phyloP scores from a whole-genome alignment of 2,797 vertebrate species.

The Arnoldichthys spilopterus region DNA sequence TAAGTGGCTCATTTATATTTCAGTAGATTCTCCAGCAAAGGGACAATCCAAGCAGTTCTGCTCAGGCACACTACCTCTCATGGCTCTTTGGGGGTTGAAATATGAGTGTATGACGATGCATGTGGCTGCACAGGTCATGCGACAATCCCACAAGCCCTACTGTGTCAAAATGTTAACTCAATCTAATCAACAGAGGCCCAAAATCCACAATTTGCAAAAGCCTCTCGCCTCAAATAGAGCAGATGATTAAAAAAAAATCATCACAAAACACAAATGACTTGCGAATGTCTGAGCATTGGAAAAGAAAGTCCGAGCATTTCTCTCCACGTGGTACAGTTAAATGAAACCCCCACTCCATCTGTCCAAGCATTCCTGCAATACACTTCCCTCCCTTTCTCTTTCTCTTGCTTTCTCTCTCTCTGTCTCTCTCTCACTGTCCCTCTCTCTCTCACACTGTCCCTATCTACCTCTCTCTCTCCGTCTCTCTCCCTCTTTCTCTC shows the following conservation, averaged over 20 bases:
- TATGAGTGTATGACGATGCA: slow-evolving; percentile 44
- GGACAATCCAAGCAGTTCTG: slow-evolving; percentile 50
- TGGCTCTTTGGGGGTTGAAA: slow-evolving; percentile 41
- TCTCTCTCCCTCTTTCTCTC: slow-evolving; percentile 13
- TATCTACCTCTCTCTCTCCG: too few species aligned
- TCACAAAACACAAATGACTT: slow-evolving; percentile 6
- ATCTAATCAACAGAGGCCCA: slow-evolving; percentile 17
- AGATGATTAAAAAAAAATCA: slow-evolving; percentile 9
- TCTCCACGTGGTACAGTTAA: slow-evolving; percentile 43
- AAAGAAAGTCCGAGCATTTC: slow-evolving; percentile 44
- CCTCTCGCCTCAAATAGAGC: background rate
- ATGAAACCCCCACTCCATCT: slow-evolving; percentile 69
- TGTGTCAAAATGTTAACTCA: slow-evolving; percentile 14
- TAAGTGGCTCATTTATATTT: slow-evolving; percentile 65
- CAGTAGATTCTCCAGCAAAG: slow-evolving; percentile 54
- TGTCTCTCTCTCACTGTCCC: slow-evolving; percentile 20
- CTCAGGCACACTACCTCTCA: slow-evolving; percentile 41
- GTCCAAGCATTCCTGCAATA: slow-evolving; percentile 65
- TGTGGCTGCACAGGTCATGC: slow-evolving; percentile 17
- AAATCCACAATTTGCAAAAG: slow-evolving; percentile 29
- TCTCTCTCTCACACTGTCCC: slow-evolving; percentile 54
- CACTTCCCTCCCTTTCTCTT: slow-evolving; percentile 32
- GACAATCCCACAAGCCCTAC: slow-evolving; percentile 34
- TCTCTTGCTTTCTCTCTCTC: background rate
- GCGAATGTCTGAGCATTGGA: slow-evolving; percentile 23